Base-by-base conservation (phyloP, 2,888 invertebrate species). In the Cerastoderma edule region DNA sequence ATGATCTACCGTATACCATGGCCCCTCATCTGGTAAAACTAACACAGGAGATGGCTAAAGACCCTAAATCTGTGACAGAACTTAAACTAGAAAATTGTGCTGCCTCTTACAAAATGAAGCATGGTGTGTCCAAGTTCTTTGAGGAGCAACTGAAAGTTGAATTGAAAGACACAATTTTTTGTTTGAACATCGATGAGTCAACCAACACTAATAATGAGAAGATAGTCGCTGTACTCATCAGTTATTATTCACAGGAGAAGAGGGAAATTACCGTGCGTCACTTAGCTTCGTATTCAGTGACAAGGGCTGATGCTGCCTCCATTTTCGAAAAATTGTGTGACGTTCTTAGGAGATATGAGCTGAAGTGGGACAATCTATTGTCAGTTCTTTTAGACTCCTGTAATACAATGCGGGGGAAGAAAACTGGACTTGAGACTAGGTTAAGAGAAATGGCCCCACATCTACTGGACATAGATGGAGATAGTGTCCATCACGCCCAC, bases 381-480 rank as follows among this genome's bases (percentile, higher is more conserved):
- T 83, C 83, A 5, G 48, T 85, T 3, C 63, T 85, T 1, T 81
- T 84, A 77, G 87, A 87, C 57, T 84, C 81, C 1, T 87, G 85
- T 50, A 72, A 72, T 56, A 79, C 85, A 1, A 87, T 87, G 85
- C 10, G 83, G 10, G 83, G 86, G 0, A 54, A 44, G 0, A 85
- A 85, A 71, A 53, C 66, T 13, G 85, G 86, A 33, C 19, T 88
- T 13, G 88, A 87, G 67, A 75, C 64, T 10, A 53, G 71, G 50
- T 73, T 85, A 6, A 33, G 84, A 33, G 30, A 54, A 24, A 22
- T 60, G 5, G 83, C 83, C 6, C 78, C 74, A 10, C 88, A 88
- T 60, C 53, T 87, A 1, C 54, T 87, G 10, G 83, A 85, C 63
- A 80, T 87, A 22, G 85, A 88, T 72, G 87, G 85, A 16, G 85